Base-by-base conservation (phyloP, 2,113 vertebrate species). In the Leptobrachium ailaonicum region DNA sequence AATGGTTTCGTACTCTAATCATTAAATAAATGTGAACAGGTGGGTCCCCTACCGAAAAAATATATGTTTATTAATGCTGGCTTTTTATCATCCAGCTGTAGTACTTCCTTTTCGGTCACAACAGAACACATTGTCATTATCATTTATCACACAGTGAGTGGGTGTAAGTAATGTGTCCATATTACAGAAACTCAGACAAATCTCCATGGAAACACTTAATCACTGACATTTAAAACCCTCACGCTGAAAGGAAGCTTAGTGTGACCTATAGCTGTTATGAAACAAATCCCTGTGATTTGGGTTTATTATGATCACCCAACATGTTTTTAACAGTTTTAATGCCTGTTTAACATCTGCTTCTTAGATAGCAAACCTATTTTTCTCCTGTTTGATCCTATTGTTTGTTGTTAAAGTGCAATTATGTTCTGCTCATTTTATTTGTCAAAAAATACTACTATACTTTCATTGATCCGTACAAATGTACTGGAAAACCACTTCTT, bases 131-230 rank as follows among this genome's bases (percentile, higher is more conserved):
- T 62, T 80, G 58, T 20, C 43, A 82, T 80, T 56, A 71, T 77
- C 53, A 71, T 81, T 83, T 82, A 79, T 76, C 66, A 70, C 71
- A 54, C 54, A 66, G 45, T 77, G 80, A 67, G 80, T 82, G 71
- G 73, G 81, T 66, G 73, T 71, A 80, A 70, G 66, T 69, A 80
- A 80, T 75, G 72, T 67, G 53, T 75, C 81, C 76, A 71, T 71
- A 58, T 81, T 75, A 56, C 20, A 76, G 41, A 75, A 80, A 72
- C 77, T 79, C 72, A 62, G 70, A 76, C 67, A 42, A 14, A 83
- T 87, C 81, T 82, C 84, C 84, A 88, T 86, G 82, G 85, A 83
- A 86, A 89, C 84, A 58, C 68, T 75, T 75, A 79, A 79, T 83
- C 63, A 54, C 68, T 85, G 79, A 83, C 69, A 75, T 85, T 83